phyloP scores from a whole-genome alignment of 2,113 vertebrate species.

The Haplochromis vanheusdeni region DNA sequence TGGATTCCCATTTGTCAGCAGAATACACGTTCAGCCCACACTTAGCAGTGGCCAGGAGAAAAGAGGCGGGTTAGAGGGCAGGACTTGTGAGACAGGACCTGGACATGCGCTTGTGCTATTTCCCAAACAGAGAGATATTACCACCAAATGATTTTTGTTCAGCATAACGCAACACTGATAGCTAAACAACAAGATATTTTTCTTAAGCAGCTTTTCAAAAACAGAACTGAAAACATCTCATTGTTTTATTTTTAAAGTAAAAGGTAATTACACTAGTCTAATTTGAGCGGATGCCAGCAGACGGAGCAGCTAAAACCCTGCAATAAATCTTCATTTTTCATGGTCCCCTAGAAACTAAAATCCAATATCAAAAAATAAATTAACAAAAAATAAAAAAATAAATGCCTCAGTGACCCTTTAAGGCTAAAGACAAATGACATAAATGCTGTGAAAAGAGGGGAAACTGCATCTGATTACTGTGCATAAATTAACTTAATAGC shows the following conservation, averaged over 20 bases:
- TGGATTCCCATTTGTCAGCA: constrained; percentile 51
- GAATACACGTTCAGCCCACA: neutral
- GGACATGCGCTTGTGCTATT: neutral
- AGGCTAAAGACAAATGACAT: constrained; percentile 17
- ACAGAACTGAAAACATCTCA: neutral
- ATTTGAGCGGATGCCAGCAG: neutral
- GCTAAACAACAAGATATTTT: neutral
- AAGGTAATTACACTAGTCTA: neutral
- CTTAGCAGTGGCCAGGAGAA: constrained; percentile 1
- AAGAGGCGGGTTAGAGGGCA: neutral
- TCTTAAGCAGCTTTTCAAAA: neutral
- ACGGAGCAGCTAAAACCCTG: constrained; percentile 4
- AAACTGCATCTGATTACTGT: neutral
- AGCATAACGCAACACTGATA: neutral
- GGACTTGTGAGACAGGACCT: neutral
- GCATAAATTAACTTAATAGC: neutral
- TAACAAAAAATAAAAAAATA: constrained; percentile 29
- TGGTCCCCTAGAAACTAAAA: constrained; percentile 2
- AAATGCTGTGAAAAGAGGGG: neutral
- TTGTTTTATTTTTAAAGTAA: neutral
- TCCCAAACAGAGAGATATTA: neutral
- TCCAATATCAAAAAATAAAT: constrained; percentile 20
- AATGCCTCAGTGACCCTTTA: constrained; percentile 34
- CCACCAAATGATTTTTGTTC: neutral
- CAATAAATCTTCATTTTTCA: constrained; percentile 33